phyloP scores from a whole-genome alignment of 2,888 invertebrate genomes.

The Perizoma affinitatum region DNA sequence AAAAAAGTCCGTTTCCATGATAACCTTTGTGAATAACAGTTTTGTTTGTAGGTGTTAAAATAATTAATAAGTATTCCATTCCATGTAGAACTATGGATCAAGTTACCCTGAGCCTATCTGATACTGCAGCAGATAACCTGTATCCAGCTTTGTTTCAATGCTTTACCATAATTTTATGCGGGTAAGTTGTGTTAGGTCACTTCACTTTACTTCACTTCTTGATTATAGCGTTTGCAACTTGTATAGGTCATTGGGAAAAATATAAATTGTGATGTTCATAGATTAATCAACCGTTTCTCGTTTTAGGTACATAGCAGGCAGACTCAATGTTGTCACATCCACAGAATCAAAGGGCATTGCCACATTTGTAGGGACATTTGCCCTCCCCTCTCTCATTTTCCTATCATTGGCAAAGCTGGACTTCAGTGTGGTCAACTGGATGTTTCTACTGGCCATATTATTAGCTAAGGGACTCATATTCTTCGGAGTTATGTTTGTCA shows the following conservation, averaged over 20 bases:
- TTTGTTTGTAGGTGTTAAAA: too few species aligned
- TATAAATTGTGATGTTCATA: slow-evolving; percentile 13
- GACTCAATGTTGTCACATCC: slow-evolving; percentile 91
- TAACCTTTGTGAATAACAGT: too few species aligned
- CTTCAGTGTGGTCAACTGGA: slow-evolving; percentile 94
- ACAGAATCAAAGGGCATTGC: slow-evolving; percentile 95
- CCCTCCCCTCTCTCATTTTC: slow-evolving; percentile 96
- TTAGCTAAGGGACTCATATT: slow-evolving; percentile 94
- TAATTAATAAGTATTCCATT: not conserved
- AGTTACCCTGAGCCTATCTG: slow-evolving; percentile 45
- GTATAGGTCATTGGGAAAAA: not conserved
- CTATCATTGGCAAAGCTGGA: slow-evolving; percentile 93
- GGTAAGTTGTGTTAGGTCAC: slow-evolving; percentile 85
- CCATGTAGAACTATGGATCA: slow-evolving; percentile 47
- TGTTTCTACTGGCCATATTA: slow-evolving; percentile 93
- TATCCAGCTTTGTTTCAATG: slow-evolving; percentile 96
- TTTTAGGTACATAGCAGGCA: slow-evolving; percentile 92
- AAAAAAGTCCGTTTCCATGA: too few species aligned
- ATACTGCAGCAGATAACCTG: slow-evolving; percentile 88
- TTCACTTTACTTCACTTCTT: too few species aligned
- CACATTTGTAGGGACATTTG: slow-evolving; percentile 96
- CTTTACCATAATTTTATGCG: slow-evolving; percentile 95
- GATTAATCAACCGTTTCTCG: slow-evolving; percentile 13
- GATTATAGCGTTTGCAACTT: too few species aligned
- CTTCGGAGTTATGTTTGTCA: slow-evolving; percentile 89